A percentile compares a stretch with the other conserved stretches of the same genome.
Evolutionary conservation across 2,113 vertebrate species (phyloP).

Genomic region (Notechis scutatus): DNA sequence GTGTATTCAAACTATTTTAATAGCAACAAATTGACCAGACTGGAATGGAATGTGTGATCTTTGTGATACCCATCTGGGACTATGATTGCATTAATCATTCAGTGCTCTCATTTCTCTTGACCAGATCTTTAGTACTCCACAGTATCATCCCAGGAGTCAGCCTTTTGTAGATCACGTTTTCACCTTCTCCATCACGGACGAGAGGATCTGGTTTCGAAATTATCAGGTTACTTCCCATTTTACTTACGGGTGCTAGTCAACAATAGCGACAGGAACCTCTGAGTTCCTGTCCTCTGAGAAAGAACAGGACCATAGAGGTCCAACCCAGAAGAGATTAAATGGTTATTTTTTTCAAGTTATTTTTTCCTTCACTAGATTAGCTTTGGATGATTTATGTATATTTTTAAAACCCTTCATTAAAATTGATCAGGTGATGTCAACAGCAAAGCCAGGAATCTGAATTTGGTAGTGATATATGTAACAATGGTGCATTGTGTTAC

Average conservation of each 20-base stretch:
- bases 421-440: background rate
- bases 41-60: background rate
- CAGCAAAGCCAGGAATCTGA: background rate
- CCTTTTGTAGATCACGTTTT: constrained; percentile 96
- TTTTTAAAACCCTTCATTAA: background rate
- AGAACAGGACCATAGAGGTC: background rate
- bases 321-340: background rate
- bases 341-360: background rate
- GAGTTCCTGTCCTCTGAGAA: background rate
- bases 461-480: background rate
- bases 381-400: background rate
- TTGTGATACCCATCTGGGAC: background rate
- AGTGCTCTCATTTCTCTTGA: background rate
- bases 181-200: constrained; percentile 87
- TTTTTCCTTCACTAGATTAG: background rate
- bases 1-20: background rate
- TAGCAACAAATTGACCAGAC: background rate
- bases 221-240: constrained; percentile 80
- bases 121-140: constrained; percentile 91
- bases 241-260: background rate
- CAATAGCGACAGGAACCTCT: no score
- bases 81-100: background rate
- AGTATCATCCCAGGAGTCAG: constrained; percentile 93
- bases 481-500: background rate
- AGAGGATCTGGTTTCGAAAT: constrained; percentile 97